phyloP scores from a whole-genome alignment of 1,140 invertebrate genomes.

The Sycophaga agraensis region DNA sequence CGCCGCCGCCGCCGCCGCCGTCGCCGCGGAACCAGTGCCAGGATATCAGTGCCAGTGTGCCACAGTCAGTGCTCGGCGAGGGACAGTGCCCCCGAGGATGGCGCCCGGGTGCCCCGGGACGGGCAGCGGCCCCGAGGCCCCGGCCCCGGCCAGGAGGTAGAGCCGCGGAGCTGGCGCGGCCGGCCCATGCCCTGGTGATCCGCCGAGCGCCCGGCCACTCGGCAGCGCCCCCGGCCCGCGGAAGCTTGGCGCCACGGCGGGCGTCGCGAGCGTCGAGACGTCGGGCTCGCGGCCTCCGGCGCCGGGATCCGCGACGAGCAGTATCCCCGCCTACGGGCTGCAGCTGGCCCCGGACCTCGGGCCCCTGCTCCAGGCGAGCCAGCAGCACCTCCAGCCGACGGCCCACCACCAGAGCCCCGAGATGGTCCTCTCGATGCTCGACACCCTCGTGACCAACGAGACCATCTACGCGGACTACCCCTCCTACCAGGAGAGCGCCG shows the following conservation, averaged over 20 bases:
- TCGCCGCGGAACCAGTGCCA: not conserved
- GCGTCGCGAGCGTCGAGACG: conserved; percentile 56
- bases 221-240: conserved; percentile 1
- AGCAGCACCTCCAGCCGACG: conserved; percentile 3
- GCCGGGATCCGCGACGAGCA: conserved; percentile 41
- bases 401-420: conserved; percentile 43
- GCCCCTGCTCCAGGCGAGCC: not conserved
- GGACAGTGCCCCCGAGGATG: not conserved
- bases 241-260: conserved; percentile 53
- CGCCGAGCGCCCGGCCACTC: not conserved
- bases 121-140: not conserved
- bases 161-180: not conserved
- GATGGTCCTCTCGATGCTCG: conserved; percentile 56
- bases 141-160: not conserved
- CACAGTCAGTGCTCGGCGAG: not conserved
- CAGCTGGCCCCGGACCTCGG: conserved; percentile 5
- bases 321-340: conserved; percentile 18
- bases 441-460: conserved; percentile 53
- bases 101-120: not conserved
- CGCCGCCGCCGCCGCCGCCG: too few species aligned
- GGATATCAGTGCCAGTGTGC: not conserved
- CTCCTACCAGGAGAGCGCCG: conserved; percentile 51
- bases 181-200: too few species aligned
- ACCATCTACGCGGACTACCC: conserved; percentile 56
- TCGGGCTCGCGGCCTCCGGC: conserved; percentile 51